Conservation (phyloP, 2,113 vertebrate species). For the Gasterosteus aculeatus region DNA sequence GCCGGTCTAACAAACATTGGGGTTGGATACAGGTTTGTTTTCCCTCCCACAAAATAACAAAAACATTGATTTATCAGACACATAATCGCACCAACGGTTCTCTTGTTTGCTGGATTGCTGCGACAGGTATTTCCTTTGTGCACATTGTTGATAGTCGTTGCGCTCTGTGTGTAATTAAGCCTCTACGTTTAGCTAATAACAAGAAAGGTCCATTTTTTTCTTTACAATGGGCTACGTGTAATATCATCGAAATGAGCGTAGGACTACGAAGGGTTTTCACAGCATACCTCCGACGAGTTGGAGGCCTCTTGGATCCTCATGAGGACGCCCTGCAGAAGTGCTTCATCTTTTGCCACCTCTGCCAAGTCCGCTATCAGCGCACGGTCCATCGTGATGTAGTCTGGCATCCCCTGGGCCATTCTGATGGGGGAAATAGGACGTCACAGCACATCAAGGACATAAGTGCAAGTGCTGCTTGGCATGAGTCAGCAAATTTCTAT, state of each 20-base stretch:
- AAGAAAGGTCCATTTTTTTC: not conserved
- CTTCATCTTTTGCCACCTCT: constrained; percentile 84
- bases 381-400: constrained; percentile 77
- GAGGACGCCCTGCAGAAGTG: constrained; percentile 86
- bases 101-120: not conserved
- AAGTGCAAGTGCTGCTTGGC: not conserved
- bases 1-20: not conserved
- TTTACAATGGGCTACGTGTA: not conserved
- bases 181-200: not conserved
- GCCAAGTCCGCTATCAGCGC: constrained; percentile 78
- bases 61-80: not conserved
- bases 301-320: constrained; percentile 86
- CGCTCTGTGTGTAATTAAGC: not conserved
- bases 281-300: constrained; percentile 85
- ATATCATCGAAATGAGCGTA: not conserved
- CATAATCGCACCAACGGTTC: not conserved
- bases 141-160: too few relatives aligned
- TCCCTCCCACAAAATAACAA: not conserved
- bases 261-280: not conserved
- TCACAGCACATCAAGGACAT: not conserved
- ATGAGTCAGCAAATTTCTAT: not conserved
- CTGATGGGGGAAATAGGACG: not conserved
- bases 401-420: constrained; percentile 70
- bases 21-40: not conserved
- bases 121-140: not conserved